Percentiles rank a stretch among this genome's conserved stretches.
Evolutionary conservation across 2,113 vertebrate genomes (phyloP).

Genomic region (Crotalus tigris): DNA sequence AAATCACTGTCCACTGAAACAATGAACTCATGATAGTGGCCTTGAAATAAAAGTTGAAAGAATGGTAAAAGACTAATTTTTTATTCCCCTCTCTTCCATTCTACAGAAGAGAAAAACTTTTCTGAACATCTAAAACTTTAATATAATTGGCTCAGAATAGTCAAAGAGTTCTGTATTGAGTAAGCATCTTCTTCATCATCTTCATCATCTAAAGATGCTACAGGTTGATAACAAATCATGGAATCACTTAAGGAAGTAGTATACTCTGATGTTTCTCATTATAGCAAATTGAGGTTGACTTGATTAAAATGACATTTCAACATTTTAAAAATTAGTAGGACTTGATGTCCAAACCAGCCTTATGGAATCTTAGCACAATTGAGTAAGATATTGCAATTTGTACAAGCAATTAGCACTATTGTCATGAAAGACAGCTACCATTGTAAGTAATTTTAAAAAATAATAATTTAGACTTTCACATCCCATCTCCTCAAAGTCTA

Average conservation of each 20-base stretch:
- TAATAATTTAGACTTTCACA: not conserved
- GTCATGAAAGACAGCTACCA: slow-evolving; percentile 8
- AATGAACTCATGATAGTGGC: slow-evolving; percentile 38
- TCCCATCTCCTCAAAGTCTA: not conserved
- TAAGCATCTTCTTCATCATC: not conserved
- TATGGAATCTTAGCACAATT: slow-evolving; percentile 9
- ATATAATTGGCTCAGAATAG: not conserved
- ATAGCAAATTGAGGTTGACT: not conserved
- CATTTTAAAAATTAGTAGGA: not conserved
- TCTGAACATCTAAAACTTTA: not conserved
- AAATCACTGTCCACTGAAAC: slow-evolving; percentile 39
- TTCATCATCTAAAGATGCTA: not conserved
- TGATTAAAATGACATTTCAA: slow-evolving; percentile 14
- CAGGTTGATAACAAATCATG: not conserved
- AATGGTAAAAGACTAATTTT: slow-evolving; percentile 31
- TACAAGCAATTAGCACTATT: not conserved
- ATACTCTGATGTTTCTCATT: not conserved
- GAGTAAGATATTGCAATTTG: not conserved
- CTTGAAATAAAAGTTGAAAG: slow-evolving; percentile 40
- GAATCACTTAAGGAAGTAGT: not conserved
- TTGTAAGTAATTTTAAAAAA: slow-evolving; percentile 20
- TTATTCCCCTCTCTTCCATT: not conserved
- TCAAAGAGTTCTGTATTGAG: not conserved
- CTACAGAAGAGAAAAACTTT: not conserved
- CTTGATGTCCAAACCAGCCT: slow-evolving; percentile 11